Evolutionary conservation across 2,113 vertebrate species (phyloP), one percentile per base, ranked within the genome.

Genomic region (Myotis brandtii): DNA sequence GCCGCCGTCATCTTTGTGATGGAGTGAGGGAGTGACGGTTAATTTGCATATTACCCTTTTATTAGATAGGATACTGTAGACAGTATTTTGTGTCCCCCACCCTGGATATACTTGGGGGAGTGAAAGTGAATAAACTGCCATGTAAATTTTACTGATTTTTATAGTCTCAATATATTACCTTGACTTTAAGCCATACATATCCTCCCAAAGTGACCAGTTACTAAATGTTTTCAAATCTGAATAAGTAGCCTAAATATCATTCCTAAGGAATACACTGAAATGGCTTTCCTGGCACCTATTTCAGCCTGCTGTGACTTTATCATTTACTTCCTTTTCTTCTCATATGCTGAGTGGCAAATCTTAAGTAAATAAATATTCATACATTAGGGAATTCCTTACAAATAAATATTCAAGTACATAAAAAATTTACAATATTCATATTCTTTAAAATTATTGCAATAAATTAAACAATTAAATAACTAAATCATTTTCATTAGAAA

Each of bases 171-270:
- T 59, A 72, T 50, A 82, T 79, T 88, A 94, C 52, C 76, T 62
- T 79, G 62, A 91, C 4, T 62, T 95, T 89, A 93, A 85, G 52
- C 12, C 37, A 87, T 16, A 92, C 4, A 18, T 16, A 86, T 30
- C 7, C 10, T 66, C 73, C 14, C 75, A 89, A 77, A 91, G 12
- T 90, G 16, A 77, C 76, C n/a, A 92, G 16, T 84, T 85, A 76
- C 3, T 81, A 80, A 79, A 79, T 73, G n/a, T 48, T 86, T 93
- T 84, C 27, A 92, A 89, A 90, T 81, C 70, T 73, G n/a, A 81
- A 95, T 96, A 91, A n/a, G n/a, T 2, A 93, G 66, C 25, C 59
- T 94, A 89, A 86, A 84, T 34, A 86, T n/a, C 30, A 73, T 69
- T 64, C 50, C 32, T 80, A 73, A 96, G 40, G 2, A 69, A 50